Evolutionary conservation across 2,113 vertebrate genomes (phyloP).

Genomic region (Zootoca vivipara): DNA sequence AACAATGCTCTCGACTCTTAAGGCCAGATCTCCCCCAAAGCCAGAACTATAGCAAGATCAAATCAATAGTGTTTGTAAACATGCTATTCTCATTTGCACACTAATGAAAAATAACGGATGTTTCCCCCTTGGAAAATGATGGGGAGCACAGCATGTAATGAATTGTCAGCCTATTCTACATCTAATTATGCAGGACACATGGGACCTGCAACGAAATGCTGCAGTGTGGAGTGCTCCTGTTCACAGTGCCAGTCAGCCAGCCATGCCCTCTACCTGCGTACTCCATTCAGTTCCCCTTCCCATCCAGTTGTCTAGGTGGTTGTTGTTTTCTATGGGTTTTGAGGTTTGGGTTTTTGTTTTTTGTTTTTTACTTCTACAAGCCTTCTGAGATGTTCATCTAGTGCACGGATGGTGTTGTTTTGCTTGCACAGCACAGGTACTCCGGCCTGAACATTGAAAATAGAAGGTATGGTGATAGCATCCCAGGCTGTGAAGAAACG

Average conservation of each 20-base stretch:
- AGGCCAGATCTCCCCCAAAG: not conserved
- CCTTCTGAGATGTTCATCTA: not conserved
- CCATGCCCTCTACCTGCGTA: not conserved
- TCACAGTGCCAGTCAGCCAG: not conserved
- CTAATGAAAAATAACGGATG: not conserved
- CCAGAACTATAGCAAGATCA: not conserved
- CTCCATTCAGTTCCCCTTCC: not conserved
- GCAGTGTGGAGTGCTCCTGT: not conserved
- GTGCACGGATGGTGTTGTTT: not conserved
- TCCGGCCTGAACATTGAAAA: not conserved
- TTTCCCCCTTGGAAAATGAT: not conserved
- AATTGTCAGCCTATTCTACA: not conserved
- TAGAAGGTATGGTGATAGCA: not conserved
- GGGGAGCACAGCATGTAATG: not conserved
- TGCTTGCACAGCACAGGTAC: too few relatives aligned
- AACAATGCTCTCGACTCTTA: not conserved
- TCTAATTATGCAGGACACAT: not conserved
- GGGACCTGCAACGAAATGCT: not conserved
- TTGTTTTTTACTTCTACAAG: too few relatives aligned
- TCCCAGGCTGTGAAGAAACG: too few relatives aligned
- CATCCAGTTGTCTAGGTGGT: not conserved
- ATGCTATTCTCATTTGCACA: not conserved
- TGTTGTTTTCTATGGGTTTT: too few relatives aligned
- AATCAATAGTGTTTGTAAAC: not conserved
- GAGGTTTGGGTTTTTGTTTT: too few relatives aligned